These are phyloP conservation scores for Galerucella pusilla DNA, from an alignment of 2,888 invertebrate genomes.

Conservation along the genomic window DNA sequence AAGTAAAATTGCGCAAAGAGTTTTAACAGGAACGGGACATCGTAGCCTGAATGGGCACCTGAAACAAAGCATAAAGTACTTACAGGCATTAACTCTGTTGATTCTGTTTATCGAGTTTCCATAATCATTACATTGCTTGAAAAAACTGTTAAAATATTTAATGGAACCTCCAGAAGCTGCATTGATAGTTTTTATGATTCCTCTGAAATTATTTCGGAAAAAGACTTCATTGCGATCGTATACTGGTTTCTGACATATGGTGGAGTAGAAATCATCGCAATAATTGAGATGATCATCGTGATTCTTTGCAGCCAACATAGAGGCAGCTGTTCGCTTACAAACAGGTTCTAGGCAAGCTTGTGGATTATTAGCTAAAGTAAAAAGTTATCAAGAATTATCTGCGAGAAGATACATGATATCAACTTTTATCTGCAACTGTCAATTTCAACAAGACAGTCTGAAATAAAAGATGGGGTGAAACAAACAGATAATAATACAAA, in stretches of 20 bases:
- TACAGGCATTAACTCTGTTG: not conserved
- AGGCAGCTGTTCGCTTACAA: not conserved
- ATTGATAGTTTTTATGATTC: not conserved
- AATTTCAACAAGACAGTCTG: no score
- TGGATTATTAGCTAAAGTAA: not conserved
- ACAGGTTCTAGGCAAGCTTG: not conserved
- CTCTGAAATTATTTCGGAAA: not conserved
- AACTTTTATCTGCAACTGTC: no score
- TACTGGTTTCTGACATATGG: not conserved
- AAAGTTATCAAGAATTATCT: not conserved
- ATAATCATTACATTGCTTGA: not conserved
- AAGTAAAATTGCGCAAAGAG: no score
- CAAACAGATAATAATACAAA: no score
- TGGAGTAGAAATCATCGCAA: not conserved
- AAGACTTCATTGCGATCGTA: not conserved
- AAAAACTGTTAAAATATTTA: not conserved
- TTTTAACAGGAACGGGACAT: no score
- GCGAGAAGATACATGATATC: not conserved
- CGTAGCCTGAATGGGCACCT: no score
- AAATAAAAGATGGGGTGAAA: no score
- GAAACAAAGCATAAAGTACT: not conserved
- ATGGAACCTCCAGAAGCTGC: not conserved
- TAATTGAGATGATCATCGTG: not conserved
- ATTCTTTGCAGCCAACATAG: not conserved
- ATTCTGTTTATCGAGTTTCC: not conserved